Conservation (phyloP, 2,888 invertebrate species). For the Eupithecia centaureata region DNA sequence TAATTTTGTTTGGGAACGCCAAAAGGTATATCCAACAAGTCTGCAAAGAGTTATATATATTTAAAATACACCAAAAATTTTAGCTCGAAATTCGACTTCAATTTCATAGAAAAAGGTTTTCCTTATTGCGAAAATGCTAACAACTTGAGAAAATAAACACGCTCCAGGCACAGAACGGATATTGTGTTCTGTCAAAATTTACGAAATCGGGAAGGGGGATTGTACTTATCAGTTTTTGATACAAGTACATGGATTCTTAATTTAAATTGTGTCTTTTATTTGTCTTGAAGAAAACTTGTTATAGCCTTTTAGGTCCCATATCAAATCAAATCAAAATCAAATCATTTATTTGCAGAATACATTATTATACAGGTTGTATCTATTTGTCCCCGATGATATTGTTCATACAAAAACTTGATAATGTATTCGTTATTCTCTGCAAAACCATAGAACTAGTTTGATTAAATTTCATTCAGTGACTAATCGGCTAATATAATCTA, state of each 20-base stretch:
- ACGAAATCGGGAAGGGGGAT: not conserved
- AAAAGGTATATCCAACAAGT: not conserved
- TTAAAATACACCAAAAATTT: constrained; percentile 17
- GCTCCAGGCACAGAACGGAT: constrained; percentile 15
- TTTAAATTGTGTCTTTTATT: not conserved
- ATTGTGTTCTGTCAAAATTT: constrained; percentile 18
- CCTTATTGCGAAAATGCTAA: constrained; percentile 36
- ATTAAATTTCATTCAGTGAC: not conserved
- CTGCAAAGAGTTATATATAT: constrained; percentile 4
- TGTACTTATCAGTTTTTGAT: constrained; percentile 13
- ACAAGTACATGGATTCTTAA: not conserved
- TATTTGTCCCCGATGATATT: not conserved
- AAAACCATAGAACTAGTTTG: not conserved
- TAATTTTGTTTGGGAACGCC: not conserved
- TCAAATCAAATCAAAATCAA: too few species aligned
- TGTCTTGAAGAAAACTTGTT: not conserved
- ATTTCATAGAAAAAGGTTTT: constrained; percentile 26
- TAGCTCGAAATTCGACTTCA: constrained; percentile 5
- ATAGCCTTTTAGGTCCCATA: not conserved
- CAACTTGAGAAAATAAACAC: constrained; percentile 31
- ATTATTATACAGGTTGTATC: too few species aligned
- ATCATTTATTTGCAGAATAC: too few species aligned
- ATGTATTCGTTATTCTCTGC: not conserved
- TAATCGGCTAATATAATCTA: not conserved
- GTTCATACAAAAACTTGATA: not conserved